These are phyloP conservation scores for Cinclus cinclus DNA, from an alignment of 2,113 vertebrate genomes.

Conservation along the genomic window DNA sequence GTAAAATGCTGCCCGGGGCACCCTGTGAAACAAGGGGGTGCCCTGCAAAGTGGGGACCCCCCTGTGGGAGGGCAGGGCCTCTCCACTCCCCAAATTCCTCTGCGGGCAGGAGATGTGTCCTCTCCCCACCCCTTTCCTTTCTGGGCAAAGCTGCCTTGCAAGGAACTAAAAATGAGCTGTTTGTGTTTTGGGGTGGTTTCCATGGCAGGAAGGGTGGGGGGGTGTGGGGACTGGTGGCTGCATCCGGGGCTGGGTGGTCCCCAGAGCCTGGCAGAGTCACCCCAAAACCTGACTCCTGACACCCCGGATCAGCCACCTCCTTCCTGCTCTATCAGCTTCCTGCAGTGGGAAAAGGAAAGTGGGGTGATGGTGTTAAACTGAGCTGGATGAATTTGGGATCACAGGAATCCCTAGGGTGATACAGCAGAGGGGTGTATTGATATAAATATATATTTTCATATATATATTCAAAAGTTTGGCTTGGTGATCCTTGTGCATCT, in stretches of 20 bases:
- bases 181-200: conserved; percentile 35
- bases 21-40: fast-evolving
- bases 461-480: neutral
- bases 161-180: conserved; percentile 52
- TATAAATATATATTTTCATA: neutral
- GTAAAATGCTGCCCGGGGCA: fast-evolving
- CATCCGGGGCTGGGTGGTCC: neutral
- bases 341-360: fast-evolving
- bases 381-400: neutral
- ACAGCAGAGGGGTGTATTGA: neutral
- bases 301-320: fast-evolving
- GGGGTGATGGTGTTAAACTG: neutral
- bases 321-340: neutral
- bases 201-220: neutral
- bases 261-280: neutral
- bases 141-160: neutral
- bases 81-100: neutral
- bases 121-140: conserved; percentile 38
- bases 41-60: neutral
- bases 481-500: neutral
- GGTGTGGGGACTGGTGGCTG: neutral
- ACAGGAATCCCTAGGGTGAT: neutral
- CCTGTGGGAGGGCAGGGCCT: fast-evolving
- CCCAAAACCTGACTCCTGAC: neutral
- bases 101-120: fast-evolving